Conservation (phyloP, 1,140 invertebrate genomes). For the Aphelinus certus region DNA sequence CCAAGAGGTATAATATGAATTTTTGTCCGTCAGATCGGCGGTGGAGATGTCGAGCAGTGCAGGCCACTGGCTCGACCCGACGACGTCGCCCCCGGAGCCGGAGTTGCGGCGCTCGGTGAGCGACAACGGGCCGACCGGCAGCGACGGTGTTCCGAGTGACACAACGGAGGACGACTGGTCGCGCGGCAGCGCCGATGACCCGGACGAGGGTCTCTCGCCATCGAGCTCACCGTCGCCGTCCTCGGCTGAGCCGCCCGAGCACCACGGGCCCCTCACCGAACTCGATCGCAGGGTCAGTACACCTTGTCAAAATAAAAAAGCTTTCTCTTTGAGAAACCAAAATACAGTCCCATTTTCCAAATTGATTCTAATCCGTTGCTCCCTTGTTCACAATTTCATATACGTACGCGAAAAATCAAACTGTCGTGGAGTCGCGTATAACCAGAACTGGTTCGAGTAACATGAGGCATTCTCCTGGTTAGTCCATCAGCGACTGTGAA, state of each 20-base stretch:
- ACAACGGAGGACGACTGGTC: slow-evolving; percentile 77
- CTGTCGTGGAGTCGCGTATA: no score
- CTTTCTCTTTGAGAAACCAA: no score
- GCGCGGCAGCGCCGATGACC: slow-evolving; percentile 71
- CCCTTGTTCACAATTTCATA: no score
- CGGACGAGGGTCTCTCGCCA: slow-evolving; percentile 64
- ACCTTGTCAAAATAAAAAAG: no score
- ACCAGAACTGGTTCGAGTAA: no score
- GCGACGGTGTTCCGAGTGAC: slow-evolving; percentile 73
- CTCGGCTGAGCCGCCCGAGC: slow-evolving; percentile 49
- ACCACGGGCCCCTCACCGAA: slow-evolving; percentile 61
- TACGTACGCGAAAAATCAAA: no score
- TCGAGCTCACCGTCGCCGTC: slow-evolving; percentile 59
- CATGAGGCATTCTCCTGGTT: no score
- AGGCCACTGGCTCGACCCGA: slow-evolving; percentile 58
- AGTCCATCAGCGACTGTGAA: no score
- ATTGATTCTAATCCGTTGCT: no score
- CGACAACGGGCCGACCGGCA: slow-evolving; percentile 65
- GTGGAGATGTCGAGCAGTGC: slow-evolving; percentile 56
- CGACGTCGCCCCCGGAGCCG: slow-evolving; percentile 52
- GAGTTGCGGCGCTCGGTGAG: slow-evolving; percentile 64
- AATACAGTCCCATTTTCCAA: no score
- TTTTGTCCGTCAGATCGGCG: slow-evolving; percentile 52
- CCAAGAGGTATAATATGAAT: no score
- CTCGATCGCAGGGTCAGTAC: slow-evolving; percentile 59